phyloP scores from a whole-genome alignment of 2,888 invertebrate genomes.

The Ommatoiulus sabulosus region DNA sequence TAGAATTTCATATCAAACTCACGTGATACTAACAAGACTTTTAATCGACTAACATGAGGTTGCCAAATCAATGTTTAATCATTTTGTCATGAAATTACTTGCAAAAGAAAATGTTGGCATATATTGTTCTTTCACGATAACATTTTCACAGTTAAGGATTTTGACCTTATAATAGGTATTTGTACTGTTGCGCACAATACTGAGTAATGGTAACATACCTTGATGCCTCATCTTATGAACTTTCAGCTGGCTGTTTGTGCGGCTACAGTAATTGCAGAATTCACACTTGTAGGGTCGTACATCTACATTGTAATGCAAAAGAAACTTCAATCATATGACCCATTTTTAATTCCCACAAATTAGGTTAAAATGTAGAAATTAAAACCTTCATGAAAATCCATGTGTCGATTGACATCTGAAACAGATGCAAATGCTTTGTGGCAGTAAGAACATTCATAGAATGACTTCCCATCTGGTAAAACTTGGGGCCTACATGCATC shows the following conservation, averaged over 20 bases:
- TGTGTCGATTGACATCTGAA: conserved; percentile 69
- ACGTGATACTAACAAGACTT: no score
- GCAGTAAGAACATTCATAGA: conserved; percentile 68
- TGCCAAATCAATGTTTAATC: no score
- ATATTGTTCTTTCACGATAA: no score
- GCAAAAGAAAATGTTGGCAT: no score
- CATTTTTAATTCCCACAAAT: no score
- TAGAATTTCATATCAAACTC: no score
- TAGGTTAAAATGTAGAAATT: no score
- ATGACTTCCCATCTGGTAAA: conserved; percentile 65
- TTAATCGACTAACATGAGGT: no score
- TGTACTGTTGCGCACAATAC: no score
- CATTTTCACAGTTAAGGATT: background rate
- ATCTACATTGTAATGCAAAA: background rate
- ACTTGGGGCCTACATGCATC: conserved; percentile 42
- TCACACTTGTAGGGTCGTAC: conserved; percentile 53
- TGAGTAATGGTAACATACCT: conserved; percentile 63
- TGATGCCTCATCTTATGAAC: conserved; percentile 70
- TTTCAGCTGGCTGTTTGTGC: conserved; percentile 69
- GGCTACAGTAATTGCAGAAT: conserved; percentile 62
- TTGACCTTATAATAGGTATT: no score
- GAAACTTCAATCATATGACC: background rate
- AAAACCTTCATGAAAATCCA: conserved; percentile 69
- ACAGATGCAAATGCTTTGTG: conserved; percentile 68
- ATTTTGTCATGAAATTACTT: no score